These are phyloP conservation scores for Gymnarchus niloticus DNA, from an alignment of 2,113 vertebrate genomes.

Conservation along the genomic window DNA sequence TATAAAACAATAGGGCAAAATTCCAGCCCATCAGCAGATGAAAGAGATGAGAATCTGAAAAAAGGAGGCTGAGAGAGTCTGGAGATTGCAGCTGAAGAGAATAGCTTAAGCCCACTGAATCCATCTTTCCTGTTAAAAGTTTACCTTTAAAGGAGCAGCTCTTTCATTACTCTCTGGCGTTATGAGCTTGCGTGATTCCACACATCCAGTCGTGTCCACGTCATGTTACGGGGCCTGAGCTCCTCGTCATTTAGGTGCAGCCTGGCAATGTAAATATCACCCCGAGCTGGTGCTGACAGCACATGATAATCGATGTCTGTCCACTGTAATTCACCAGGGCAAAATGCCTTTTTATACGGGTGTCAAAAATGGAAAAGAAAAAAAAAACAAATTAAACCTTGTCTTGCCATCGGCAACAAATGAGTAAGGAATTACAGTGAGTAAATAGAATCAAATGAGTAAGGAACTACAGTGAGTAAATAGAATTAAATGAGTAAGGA, in stretches of 20 bases:
- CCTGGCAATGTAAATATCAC: not conserved
- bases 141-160: not conserved
- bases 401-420: not conserved
- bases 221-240: too few species aligned
- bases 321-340: not conserved
- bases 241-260: too few species aligned
- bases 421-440: not conserved
- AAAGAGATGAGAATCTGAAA: slow-evolving; percentile 4
- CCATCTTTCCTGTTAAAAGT: not conserved
- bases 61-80: slow-evolving; percentile 7
- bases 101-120: not conserved
- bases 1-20: slow-evolving; percentile 30
- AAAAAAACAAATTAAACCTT: not conserved
- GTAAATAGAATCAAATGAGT: not conserved
- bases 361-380: not conserved
- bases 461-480: not conserved
- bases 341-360: not conserved
- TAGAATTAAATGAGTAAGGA: not conserved
- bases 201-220: not conserved
- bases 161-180: not conserved
- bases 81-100: slow-evolving; percentile 2
- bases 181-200: not conserved
- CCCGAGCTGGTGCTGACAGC: not conserved
- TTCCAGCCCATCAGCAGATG: slow-evolving; percentile 5
- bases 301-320: not conserved